Base-by-base conservation (phyloP, 2,113 vertebrate genomes). In the Steatornis caripensis region DNA sequence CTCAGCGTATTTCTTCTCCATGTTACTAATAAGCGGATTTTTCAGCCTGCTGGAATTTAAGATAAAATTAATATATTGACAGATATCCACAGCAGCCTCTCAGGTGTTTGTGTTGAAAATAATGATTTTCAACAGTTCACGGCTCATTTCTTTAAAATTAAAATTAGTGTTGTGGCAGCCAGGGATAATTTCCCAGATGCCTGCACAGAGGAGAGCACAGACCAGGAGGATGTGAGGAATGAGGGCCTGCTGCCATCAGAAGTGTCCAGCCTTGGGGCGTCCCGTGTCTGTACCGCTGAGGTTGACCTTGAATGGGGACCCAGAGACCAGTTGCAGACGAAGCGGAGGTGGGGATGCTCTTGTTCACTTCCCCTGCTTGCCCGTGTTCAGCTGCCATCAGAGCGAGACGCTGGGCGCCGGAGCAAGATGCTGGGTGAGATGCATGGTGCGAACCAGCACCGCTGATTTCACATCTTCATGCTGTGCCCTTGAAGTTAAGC, bases 91-190 rank as follows among this genome's bases (percentile, higher is more conserved):
- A 93, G 93, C 84, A 94, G 84, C 80, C 91, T 95, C 97, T 97
- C 96, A 97, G 97, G 97, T 97, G 81, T 92, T 95, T 93, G 88
- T 94, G 91, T 53, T 70, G 90, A 96, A 97, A 97, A 98, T 97
- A 93, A 97, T 96, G 97, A 93, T 97, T 98, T 97, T 97, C 97
- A 96, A 88, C 84, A 94, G 88, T 97, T 97, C 97, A 96, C 84
- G 96, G 96, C 96, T 98, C 96, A 96, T 98, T 98, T 98, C 96
- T 95, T 98, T 94, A 97, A 97, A 97, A 98, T 98, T 97, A 95
- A 98, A 98, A 97, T 97, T 87, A 97, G 96, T 95, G 93, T 96
- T 96, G 89, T 97, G 95, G 96, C 81, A 97, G 91, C 82, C 34
- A 22, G 92, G 95, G 90, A 97, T 97, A 86, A 97, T 97, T 98